Base-by-base conservation (phyloP, 2,797 vertebrate species). In the Aeoliscus strigatus region DNA sequence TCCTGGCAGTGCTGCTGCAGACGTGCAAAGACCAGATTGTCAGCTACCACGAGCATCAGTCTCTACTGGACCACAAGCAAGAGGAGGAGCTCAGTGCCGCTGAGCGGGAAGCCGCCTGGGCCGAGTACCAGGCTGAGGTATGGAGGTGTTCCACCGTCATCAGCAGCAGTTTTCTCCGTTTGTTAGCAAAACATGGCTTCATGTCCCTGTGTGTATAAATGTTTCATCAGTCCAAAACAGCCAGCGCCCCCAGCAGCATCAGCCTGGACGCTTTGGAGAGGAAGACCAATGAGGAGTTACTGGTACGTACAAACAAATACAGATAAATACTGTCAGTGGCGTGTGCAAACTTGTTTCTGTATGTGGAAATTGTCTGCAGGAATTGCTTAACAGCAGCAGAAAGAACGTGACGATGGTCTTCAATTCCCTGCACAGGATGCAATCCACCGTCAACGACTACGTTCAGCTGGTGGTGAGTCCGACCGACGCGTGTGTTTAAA, bases 21-120 rank as follows among this genome's bases (percentile, higher is more conserved):
- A 90, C 82, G 53, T 86, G 89, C 57, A 95, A 91, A 66, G 90
- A 92, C 34, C 88, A 91, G 15, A 94, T 98, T 1, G 94, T 98
- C 25, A 90, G 90, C 0, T 95, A 92, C 60, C 95, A 97, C 0
- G 94, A 98, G 21, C 95, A 98, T 0, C 91, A 96, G 62, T 96
- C 95, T 5, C 90, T 98, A 63, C 83, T 98, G 86, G 94, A 94
- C 86, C 95, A 98, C 33, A 94, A 94, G 68, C 83, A 93, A 53
- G 94, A 97, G 33, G 95, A 98, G 60, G 94, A 94, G 26, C 88
- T 98, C 50, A 97, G 90, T n/a, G 92, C 96, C 58, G 93, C 95
- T 28, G 95, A 98, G 55, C 88, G 91, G 56, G 94, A 91, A 79
- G 93, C 87, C 15, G 95, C 95, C 7, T 98, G 95, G 95, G 93